Evolutionary conservation across 2,888 invertebrate species (phyloP), one percentile per base, ranked within the genome.

Genomic region (Candidula unifasciata): DNA sequence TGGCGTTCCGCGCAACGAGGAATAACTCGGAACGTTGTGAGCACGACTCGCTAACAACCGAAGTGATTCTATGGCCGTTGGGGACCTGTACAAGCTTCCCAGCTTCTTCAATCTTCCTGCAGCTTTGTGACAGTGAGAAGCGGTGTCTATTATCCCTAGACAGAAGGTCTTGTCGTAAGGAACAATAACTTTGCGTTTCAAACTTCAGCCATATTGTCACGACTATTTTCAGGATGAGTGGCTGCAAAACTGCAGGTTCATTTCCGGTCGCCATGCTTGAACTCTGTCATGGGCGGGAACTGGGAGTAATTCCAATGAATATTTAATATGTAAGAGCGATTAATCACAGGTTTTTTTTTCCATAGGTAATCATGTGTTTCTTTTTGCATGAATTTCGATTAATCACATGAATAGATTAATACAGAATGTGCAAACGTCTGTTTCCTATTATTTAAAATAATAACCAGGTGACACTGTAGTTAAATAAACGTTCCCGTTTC

Each of bases 191-290:
- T 10, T 74, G 60, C 27, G 64, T 64, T 73, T 60, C 27, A 74
- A 60, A 73, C 35, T 24, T 33, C 82, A 30, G 74, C 82, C 71
- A 80, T 80, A 80, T 71, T 80, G 71, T 82, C 35, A 10, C n/a
- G 21, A 44, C 82, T 74, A 82, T 82, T 82, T 82, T 73, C 82
- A 74, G 74, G 74, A 60, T 44, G 82, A 82, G n/a, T 74, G 60
- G 30, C 60, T 60, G 64, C 27, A 24, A n/a, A 60, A 24, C 73
- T 74, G 82, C 82, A 64, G 44, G 74, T 82, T 74, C 37, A 73
- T 73, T 69, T 71, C 57, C 73, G 30, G 16, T 18, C 24, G 69
- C 27, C 52, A 66, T 69, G 66, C 37, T 37, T 30, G 6, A 27
- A 57, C 21, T 52, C 8, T 18, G 6, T 30, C 33, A 57, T 77